Percentiles rank a stretch among this genome's conserved stretches.
Evolutionary conservation across 2,888 invertebrate genomes (phyloP).

Genomic region (Drosophila gaucha): DNA sequence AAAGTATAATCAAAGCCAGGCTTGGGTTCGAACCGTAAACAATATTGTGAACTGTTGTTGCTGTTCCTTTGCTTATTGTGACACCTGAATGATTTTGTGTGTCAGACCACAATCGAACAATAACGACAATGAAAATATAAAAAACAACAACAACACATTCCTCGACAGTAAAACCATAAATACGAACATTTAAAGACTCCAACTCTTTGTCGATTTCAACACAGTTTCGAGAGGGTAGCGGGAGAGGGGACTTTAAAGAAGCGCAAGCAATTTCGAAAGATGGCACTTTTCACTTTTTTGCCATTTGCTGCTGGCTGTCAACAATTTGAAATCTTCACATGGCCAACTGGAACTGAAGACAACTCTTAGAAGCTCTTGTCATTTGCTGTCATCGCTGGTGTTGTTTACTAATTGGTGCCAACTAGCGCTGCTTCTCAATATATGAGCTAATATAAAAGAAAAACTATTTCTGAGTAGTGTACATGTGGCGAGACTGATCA

Average conservation of each 20-base stretch:
- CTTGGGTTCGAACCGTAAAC: neutral
- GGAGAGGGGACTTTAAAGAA: neutral
- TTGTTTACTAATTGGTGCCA: slow-evolving; percentile 51
- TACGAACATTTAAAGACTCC: slow-evolving; percentile 14
- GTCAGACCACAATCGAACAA: slow-evolving; percentile 53
- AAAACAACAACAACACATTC: slow-evolving; percentile 27
- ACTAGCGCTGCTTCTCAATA: slow-evolving; percentile 21
- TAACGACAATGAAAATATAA: neutral
- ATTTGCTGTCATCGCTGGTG: slow-evolving; percentile 45
- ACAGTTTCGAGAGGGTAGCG: neutral
- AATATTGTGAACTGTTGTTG: slow-evolving; percentile 23
- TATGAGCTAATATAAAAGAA: neutral
- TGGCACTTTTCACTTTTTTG: slow-evolving; percentile 72
- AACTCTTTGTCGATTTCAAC: slow-evolving; percentile 22
- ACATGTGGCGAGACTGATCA: neutral
- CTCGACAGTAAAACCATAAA: slow-evolving; percentile 43
- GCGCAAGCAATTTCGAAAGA: slow-evolving; percentile 43
- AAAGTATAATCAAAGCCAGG: neutral
- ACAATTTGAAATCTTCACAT: slow-evolving; percentile 46
- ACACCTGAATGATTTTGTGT: slow-evolving; percentile 71
- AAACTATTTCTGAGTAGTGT: neutral
- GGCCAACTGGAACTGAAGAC: slow-evolving; percentile 30
- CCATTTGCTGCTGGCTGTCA: slow-evolving; percentile 32
- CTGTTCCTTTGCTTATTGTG: slow-evolving; percentile 35
- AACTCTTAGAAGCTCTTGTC: slow-evolving; percentile 43